Percentiles rank a stretch among this genome's conserved stretches.
Conservation (phyloP, 2,888 invertebrate genomes). For the Caenorhabditis becei region DNA sequence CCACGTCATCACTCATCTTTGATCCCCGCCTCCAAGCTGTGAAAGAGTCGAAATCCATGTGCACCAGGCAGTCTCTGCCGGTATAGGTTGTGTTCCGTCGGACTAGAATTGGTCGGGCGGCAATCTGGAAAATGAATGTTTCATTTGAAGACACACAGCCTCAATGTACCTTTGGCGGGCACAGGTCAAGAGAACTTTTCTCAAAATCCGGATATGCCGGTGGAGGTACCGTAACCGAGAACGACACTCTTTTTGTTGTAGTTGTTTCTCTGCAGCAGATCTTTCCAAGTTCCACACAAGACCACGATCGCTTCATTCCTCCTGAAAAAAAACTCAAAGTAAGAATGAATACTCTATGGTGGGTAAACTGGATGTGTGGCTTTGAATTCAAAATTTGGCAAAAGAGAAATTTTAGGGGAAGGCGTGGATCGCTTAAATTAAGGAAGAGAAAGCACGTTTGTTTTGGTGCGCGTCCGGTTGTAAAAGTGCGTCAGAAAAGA, state of each 20-base stretch:
- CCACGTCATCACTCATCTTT: constrained; percentile 64
- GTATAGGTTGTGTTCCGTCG: constrained; percentile 38
- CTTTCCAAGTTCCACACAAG: constrained; percentile 47
- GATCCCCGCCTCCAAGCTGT: constrained; percentile 74
- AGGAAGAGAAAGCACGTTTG: constrained; percentile 31
- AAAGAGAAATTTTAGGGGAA: neutral
- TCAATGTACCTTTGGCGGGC: constrained; percentile 42
- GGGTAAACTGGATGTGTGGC: constrained; percentile 22
- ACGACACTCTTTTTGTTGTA: constrained; percentile 50
- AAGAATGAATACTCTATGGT: too few species aligned
- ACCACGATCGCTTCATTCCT: constrained; percentile 44
- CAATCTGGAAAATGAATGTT: constrained; percentile 36
- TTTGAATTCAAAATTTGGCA: neutral
- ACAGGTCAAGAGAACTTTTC: constrained; percentile 34
- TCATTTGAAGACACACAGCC: neutral
- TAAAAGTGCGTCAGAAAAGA: constrained; percentile 28
- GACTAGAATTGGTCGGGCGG: constrained; percentile 61
- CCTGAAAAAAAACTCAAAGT: constrained; percentile 1
- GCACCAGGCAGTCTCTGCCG: constrained; percentile 45
- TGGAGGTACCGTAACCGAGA: constrained; percentile 50
- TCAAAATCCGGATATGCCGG: constrained; percentile 41
- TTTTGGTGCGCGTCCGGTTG: constrained; percentile 31
- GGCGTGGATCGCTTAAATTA: constrained; percentile 8
- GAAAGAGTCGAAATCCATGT: constrained; percentile 76
- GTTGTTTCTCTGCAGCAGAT: constrained; percentile 30